Evolutionary conservation across 1,140 invertebrate species (phyloP), one percentile per base, ranked within the genome.

Genomic region (Pogonognathellus flavescens): DNA sequence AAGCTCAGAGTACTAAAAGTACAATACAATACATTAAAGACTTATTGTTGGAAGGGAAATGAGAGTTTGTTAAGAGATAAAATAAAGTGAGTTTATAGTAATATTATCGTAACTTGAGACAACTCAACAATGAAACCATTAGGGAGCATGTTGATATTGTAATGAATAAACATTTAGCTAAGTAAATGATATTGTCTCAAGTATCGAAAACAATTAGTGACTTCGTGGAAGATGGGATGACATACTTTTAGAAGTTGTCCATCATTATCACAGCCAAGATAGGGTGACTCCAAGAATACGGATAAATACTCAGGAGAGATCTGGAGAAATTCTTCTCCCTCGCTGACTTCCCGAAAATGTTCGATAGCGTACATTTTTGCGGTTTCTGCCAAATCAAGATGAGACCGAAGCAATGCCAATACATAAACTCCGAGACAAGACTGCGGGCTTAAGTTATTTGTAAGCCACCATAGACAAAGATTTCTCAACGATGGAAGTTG

Each of bases 271-370:
- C 88, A 88, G 83, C 89, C 89, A 22, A 90, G 85, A 18, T 89
- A 88, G 1, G 87, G 88, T n/a, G 89, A 88, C 22, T 89, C 87
- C 4, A 90, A 84, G 84, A 90, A 89, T 14, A 60, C 76, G 6
- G 80, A 49, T 9, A 93, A 88, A 83, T 93, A 90, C 84, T 92
- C 92, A 10, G 92, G 89, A 22, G 92, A 91, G 31, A 93, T 87
- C 22, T 92, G 89, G 53, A 93, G 89, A 89, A 93, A 93, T 87
- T 93, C 93, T 86, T 93, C 92, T 86, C 91, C 92, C 80, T 92
- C 90, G 88, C 92, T 91, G 9, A 93, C 92, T 88, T 91, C 90
- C 80, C 90, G 89, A 88, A 93, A 93, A 89, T 93, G 91, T 82
- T 92, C 90, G 84, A 92, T 91, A 11, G 92, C 91, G 89, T 92